Base-by-base conservation (phyloP, 64 coral and sea anemone genomes). In the Orbicella faveolata region DNA sequence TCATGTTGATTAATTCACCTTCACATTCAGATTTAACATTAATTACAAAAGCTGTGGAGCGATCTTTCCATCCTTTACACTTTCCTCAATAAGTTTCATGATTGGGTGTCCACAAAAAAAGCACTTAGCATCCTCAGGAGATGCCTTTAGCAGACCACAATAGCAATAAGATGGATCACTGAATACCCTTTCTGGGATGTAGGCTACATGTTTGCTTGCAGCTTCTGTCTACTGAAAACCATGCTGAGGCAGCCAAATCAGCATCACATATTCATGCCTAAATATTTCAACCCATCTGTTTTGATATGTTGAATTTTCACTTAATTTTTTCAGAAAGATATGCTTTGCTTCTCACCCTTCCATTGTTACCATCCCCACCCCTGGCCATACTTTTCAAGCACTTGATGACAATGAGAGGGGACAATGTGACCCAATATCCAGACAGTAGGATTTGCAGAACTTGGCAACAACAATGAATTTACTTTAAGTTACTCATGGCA, bases 351-450 rank as follows among this genome's bases (percentile, higher is more conserved):
- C 92, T 14, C 73, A 36, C 5, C 59, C 92, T 75, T 89, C 86
- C 86, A 88, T 89, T 37, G 86, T 89, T 10, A 89, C 86, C 11
- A 65, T 51, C 8, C 83, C 72, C 34, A 93, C 2, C 92, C 92
- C 54, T 93, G 92, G 6, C 74, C 79, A 66, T 93, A 93, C 36
- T 87, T 83, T 82, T 82, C 33, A 74, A 79, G 66, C 4, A 93
- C 86, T 75, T 93, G 73, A 1, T 33, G 35, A 33, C 65, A 52
- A 89, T 93, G 92, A 41, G 75, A 86, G 12, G 86, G 92, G 21
- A 93, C 78, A 64, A 93, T 34, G 80, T 93, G 76, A 36, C 91
- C 91, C 63, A 93, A 64, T 53, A 86, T 93, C 92, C 92, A 93
- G 9, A 93, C 73, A 75, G 92, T 93, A 20, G 92, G 92, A 55